Evolutionary conservation across 2,888 invertebrate genomes (phyloP).

Genomic region (Papilio demoleus): DNA sequence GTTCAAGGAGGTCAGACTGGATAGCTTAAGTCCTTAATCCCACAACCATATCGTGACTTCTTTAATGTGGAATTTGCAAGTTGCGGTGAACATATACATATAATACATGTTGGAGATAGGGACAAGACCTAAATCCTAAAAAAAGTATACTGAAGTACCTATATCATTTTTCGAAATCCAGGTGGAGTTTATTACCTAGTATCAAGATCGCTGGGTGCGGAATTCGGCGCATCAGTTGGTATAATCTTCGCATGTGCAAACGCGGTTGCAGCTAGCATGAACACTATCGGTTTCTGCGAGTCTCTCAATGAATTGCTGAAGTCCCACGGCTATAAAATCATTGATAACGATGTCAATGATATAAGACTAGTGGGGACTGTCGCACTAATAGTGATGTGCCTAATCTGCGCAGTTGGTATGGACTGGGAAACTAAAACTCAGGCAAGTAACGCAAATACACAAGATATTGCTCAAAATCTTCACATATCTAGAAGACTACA

Average conservation of each 20-base stretch:
- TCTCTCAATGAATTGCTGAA: constrained; percentile 88
- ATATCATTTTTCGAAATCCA: no score
- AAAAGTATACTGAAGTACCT: no score
- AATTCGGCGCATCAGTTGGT: constrained; percentile 97
- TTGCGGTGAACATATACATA: no score
- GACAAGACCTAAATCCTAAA: no score
- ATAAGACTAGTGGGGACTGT: constrained; percentile 89
- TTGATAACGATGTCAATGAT: constrained; percentile 87
- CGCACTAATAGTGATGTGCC: constrained; percentile 88
- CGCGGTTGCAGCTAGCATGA: constrained; percentile 95
- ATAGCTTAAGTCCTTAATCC: neutral
- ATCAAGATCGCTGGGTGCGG: constrained; percentile 94
- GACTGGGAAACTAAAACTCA: constrained; percentile 95
- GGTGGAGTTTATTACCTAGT: constrained; percentile 97
- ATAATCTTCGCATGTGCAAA: constrained; percentile 96
- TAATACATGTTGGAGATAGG: no score
- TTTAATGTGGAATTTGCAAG: no score
- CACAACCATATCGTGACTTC: no score
- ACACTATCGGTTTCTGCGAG: constrained; percentile 96
- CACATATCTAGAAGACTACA: no score
- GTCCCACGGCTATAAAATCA: constrained; percentile 84
- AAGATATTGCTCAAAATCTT: neutral
- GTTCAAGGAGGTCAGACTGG: constrained; percentile 92
- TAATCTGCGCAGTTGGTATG: constrained; percentile 93
- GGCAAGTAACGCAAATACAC: constrained; percentile 44